These are phyloP conservation scores for Hyalella azteca DNA, from an alignment of 2,888 invertebrate genomes.

Conservation along the genomic window DNA sequence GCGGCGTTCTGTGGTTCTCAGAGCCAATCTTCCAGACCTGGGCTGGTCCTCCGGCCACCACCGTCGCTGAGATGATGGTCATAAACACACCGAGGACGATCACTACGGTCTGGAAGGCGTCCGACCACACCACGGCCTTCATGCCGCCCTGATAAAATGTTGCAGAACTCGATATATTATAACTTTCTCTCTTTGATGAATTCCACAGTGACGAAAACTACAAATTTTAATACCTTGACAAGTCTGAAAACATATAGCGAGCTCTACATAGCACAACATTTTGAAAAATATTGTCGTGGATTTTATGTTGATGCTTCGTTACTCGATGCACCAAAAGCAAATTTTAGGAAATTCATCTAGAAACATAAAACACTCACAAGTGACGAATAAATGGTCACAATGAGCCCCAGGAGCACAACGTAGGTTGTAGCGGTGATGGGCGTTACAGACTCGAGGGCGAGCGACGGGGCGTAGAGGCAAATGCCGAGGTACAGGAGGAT, in stretches of 20 bases:
- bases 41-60: slow-evolving; percentile 75
- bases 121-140: slow-evolving; percentile 41
- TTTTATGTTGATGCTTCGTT: no score
- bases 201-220: no score
- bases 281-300: no score
- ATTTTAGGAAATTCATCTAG: no score
- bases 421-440: slow-evolving; percentile 46
- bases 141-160: slow-evolving; percentile 41
- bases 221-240: no score
- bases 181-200: no score
- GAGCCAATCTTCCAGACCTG: slow-evolving; percentile 73
- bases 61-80: slow-evolving; percentile 79
- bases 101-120: slow-evolving; percentile 12
- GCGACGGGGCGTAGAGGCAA: background rate
- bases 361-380: slow-evolving; percentile 42
- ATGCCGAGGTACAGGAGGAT: slow-evolving; percentile 8
- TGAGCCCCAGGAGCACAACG: slow-evolving; percentile 54
- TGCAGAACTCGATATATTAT: no score
- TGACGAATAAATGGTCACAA: slow-evolving; percentile 59
- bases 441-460: background rate
- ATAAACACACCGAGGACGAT: slow-evolving; percentile 71
- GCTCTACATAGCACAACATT: no score
- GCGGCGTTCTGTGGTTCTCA: slow-evolving; percentile 73
- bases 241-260: no score
- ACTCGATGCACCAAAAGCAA: no score